Evolutionary conservation across 1,140 invertebrate genomes (phyloP), one percentile per base, ranked within the genome.

Genomic region (Achroia grisella): DNA sequence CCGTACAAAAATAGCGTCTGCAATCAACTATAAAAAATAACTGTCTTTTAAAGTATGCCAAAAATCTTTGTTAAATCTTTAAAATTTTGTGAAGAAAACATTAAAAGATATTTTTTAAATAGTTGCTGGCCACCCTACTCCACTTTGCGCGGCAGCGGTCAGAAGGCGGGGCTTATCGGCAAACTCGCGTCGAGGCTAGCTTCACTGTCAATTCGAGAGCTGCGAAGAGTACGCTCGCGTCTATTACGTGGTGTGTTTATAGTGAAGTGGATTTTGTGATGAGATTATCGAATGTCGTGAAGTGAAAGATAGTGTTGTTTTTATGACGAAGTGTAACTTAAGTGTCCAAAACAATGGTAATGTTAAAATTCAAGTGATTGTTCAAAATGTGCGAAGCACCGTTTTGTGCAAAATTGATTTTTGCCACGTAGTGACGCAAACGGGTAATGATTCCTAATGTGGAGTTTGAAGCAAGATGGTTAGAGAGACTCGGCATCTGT

Each of bases 401-500:
- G 67, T 73, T 74, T 64, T 71, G 78, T 82, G 84, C 78, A 83
- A 83, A 86, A 84, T 86, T 86, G 76, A 73, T 86, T 84, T 86
- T 84, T 86, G 83, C 83, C 83, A 86, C 83, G 84, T 86, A 83
- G 81, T 83, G 79, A 85, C 72, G 75, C 77, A 77, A 79, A 81
- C 78, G 81, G 81, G 78, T 85, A 85, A 86, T 85, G 82, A 86
- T 84, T 86, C 82, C 82, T 86, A 85, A 86, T 86, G 83, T 84
- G 81, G 83, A 84, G 81, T 72, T 83, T 55, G 80, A 78, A 83
- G 80, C 93, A 96, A 94, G 93, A 98, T 98, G 97, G 97, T 98
- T 94, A 97, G 97, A 94, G 96, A 98, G 94, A 98, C 97, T 92
- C 95, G 97, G 91, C 97, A 99, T 91, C 93, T 98, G 90, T 97